Base-by-base conservation (phyloP, 1,140 invertebrate species). In the Bombus pyrosoma region DNA sequence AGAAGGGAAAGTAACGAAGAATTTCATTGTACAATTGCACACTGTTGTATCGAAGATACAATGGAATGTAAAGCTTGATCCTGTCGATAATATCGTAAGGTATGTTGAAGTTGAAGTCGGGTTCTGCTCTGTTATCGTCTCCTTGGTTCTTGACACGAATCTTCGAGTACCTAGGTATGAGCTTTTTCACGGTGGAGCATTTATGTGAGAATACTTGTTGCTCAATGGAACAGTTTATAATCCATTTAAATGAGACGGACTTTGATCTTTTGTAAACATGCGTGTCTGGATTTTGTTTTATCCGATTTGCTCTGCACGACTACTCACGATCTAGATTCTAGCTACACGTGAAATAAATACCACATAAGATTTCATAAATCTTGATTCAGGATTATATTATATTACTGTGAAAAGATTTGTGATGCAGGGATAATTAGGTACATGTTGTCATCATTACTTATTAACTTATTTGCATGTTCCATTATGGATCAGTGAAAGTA, bases 181-280 rank as follows among this genome's bases (percentile, higher is more conserved):
- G 62, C 43, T 82, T 83, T 86, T 77, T 73, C 34, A 59, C n/a
- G 41, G 22, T 32, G 25, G 37, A 37, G 59, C 62, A 28, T 82
- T 77, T 71, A 86, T 69, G 22, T 32, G 53, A 32, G 32, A 83
- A 62, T 86, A 86, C 84, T 86, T 81, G 84, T 86, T 86, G 84
- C 84, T 74, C 79, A 41, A 22, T 18, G 12, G 68, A 53, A 71
- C 43, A 28, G 1, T 37, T 32, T 73, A 34, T 73, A 32, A 59
- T 41, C 25, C 39, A 34, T 10, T 41, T 73, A 62, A 71, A 81
- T 73, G 18, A 39, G 3, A 43, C 34, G 10, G 32, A 62, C n/a
- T 34, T 47, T 34, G 34, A 41, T 68, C n/a, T 37, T 59, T 25
- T 13, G 57, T 22, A 25, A 53, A 53, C 72, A 73, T 6, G 39